Base-by-base conservation (phyloP, 2,888 invertebrate genomes). In the Ectobius pallidus region DNA sequence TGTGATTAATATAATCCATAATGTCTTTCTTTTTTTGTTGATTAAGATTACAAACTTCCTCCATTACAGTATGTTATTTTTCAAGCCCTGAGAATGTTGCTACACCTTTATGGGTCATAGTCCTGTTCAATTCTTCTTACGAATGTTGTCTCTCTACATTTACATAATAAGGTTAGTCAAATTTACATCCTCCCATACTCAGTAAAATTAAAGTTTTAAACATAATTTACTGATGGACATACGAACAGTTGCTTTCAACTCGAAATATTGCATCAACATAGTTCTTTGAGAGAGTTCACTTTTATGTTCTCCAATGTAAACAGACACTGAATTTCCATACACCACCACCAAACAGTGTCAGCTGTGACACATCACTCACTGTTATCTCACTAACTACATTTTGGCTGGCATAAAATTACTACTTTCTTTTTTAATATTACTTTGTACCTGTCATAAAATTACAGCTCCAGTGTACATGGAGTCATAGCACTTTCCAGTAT, bases 41-140 rank as follows among this genome's bases (percentile, higher is more conserved):
- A n/a, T n/a, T n/a, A n/a, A n/a, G n/a, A n/a, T n/a, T n/a, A n/a
- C n/a, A n/a, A n/a, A n/a, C n/a, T n/a, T n/a, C n/a, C n/a, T n/a
- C n/a, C n/a, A n/a, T n/a, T n/a, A n/a, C n/a, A 34, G 11, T 34
- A 34, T 34, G 7, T 34, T 30, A 58, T 58, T 58, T 58, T 58
- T 58, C 58, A 58, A 58, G 58, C 58, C 58, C 58, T 58, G 58
- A 58, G 58, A 58, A 58, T 58, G 58, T 30, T 3, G 6, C 6
- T 34, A 34, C 11, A 34, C 34, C n/a, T n/a, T n/a, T n/a, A 34
- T 7, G 34, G 34, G 34, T 7, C 11, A 11, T 11, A 34, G 11
- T 34, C 34, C 34, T 34, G 6, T 34, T 34, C 34, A 34, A n/a
- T n/a, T n/a, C n/a, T n/a, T n/a, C n/a, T n/a, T n/a, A n/a, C n/a